Evolutionary conservation across 2,113 vertebrate genomes (phyloP).

Genomic region (Glaucomys volans): DNA sequence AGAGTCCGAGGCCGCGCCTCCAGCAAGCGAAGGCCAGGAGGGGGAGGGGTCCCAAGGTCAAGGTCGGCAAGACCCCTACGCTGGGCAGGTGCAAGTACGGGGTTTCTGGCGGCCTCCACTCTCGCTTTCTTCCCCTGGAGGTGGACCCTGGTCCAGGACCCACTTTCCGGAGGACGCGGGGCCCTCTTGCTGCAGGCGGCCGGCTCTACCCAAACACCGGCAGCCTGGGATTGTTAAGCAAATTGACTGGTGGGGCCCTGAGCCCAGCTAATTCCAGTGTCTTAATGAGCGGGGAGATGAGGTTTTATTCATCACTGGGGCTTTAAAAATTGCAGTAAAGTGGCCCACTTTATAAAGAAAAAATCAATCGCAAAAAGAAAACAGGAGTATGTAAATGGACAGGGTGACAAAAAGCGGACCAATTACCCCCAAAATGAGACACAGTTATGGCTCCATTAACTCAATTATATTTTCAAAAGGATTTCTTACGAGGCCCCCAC

Average conservation of each 20-base stretch:
- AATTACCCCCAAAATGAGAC: conserved; percentile 83
- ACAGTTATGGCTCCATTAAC: conserved; percentile 85
- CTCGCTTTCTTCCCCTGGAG: background rate
- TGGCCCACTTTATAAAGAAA: conserved; percentile 84
- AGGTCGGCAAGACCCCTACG: background rate
- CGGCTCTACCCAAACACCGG: background rate
- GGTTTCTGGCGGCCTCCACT: background rate
- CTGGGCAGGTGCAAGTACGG: background rate
- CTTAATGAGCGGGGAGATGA: conserved; percentile 83
- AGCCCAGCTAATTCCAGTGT: conserved; percentile 78
- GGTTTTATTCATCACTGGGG: conserved; percentile 85
- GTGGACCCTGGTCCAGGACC: background rate
- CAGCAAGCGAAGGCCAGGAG: background rate
- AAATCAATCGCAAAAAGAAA: conserved; percentile 85
- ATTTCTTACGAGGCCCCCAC: conserved; percentile 75
- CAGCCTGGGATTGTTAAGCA: conserved; percentile 73
- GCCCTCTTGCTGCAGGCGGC: background rate
- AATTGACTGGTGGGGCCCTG: conserved; percentile 71
- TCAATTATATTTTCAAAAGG: conserved; percentile 86
- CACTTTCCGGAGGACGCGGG: background rate
- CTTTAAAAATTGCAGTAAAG: conserved; percentile 84
- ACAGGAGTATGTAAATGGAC: conserved; percentile 84
- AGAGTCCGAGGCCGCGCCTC: background rate
- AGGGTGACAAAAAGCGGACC: conserved; percentile 83
- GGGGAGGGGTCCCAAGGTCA: background rate